These are phyloP conservation scores for Montipora efflorescens DNA, from an alignment of 64 coral and sea anemone species.

Conservation along the genomic window DNA sequence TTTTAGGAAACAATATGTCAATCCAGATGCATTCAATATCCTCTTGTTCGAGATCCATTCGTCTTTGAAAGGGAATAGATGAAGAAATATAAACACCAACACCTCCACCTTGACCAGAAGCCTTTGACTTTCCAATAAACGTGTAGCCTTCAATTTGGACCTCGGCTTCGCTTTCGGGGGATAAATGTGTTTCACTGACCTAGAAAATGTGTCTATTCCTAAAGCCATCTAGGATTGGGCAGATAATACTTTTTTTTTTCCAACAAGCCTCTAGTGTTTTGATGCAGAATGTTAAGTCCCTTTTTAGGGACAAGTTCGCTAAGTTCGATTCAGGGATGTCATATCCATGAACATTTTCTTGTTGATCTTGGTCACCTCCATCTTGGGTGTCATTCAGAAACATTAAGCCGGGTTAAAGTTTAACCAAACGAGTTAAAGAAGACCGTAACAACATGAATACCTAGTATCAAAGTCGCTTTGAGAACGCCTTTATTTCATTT, in stretches of 20 bases:
- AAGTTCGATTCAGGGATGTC: constrained; percentile 39
- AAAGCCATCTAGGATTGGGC: constrained; percentile 44
- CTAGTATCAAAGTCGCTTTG: too few relatives aligned
- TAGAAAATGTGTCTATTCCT: constrained; percentile 53
- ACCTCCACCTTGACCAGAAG: constrained; percentile 56
- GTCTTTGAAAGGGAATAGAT: constrained; percentile 55
- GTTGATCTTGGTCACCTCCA: constrained; percentile 35
- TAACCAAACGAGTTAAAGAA: too few relatives aligned
- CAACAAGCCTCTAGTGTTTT: constrained; percentile 55
- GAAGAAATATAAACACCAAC: constrained; percentile 57
- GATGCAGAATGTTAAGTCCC: constrained; percentile 50
- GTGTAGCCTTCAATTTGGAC: constrained; percentile 60
- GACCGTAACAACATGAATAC: too few relatives aligned
- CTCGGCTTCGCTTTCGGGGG: constrained; percentile 48
- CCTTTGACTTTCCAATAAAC: constrained; percentile 37
- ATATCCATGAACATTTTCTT: constrained; percentile 33
- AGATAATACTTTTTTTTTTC: constrained; percentile 38
- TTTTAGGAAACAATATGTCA: constrained; percentile 53
- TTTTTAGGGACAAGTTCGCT: constrained; percentile 48
- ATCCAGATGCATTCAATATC: constrained; percentile 59
- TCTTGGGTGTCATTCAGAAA: constrained; percentile 18
- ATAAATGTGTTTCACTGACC: constrained; percentile 62
- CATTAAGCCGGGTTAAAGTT: too few relatives aligned
- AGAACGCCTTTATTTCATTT: too few relatives aligned
- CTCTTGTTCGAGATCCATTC: constrained; percentile 51